Evolutionary conservation across 1,140 invertebrate genomes (phyloP).

Genomic region (Mya arenaria): DNA sequence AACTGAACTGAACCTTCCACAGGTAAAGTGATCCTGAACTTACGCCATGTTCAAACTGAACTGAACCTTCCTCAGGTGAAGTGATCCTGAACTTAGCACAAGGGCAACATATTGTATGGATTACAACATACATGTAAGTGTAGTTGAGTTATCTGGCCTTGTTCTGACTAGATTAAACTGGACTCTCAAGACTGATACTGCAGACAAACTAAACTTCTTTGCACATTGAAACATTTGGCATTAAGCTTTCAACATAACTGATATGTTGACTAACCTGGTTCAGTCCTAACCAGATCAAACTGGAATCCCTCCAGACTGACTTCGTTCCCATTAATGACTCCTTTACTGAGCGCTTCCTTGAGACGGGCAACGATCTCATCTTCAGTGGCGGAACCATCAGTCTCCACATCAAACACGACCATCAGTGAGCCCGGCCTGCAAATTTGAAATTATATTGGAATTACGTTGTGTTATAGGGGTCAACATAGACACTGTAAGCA

Average conservation of each 20-base stretch:
- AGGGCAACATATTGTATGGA: no score
- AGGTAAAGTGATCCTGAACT: no score
- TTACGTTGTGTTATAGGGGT: no score
- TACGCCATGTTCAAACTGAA: no score
- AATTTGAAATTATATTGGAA: no score
- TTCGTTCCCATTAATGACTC: background rate
- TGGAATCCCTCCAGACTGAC: constrained; percentile 31
- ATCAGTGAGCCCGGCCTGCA: constrained; percentile 36
- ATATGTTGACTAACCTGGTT: background rate
- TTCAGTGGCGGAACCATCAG: constrained; percentile 39
- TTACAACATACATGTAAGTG: no score
- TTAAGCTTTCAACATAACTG: background rate
- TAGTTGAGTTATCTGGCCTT: no score
- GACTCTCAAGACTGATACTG: background rate
- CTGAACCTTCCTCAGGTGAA: no score
- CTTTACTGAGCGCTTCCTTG: background rate
- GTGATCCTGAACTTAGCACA: no score
- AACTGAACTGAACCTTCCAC: no score
- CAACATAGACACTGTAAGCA: no score
- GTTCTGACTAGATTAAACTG: background rate
- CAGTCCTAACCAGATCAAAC: constrained; percentile 3
- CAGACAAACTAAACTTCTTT: background rate
- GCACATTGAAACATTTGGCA: background rate
- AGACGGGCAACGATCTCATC: constrained; percentile 7
- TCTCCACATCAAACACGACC: constrained; percentile 32